Evolutionary conservation across 2,797 vertebrate species (phyloP).

Genomic region (Heterohyrax brucei): DNA sequence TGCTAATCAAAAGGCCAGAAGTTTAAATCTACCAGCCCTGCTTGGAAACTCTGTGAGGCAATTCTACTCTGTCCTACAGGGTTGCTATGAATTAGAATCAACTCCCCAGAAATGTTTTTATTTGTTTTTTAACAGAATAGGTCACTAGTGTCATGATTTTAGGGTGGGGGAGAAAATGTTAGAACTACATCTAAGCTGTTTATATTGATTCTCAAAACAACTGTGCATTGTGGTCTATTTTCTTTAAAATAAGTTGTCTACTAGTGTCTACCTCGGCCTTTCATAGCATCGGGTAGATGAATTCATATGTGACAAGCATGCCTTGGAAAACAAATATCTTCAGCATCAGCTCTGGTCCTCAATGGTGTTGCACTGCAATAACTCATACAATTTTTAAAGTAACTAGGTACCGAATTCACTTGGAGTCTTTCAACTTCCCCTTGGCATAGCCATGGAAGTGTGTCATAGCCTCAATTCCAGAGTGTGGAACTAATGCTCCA

Average conservation of each 20-base stretch:
- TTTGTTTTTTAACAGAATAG: no score
- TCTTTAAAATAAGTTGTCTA: neutral
- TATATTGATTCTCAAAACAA: neutral
- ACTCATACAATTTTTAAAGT: neutral
- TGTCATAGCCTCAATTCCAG: neutral
- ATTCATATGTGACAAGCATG: neutral
- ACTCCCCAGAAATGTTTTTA: no score
- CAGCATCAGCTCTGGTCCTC: neutral
- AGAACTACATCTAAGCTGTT: neutral
- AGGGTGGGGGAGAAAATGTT: neutral
- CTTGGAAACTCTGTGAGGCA: no score
- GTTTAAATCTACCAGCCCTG: no score
- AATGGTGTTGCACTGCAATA: neutral
- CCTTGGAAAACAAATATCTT: neutral
- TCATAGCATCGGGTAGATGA: neutral
- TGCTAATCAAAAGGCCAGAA: no score
- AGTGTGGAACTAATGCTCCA: no score
- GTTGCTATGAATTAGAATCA: no score
- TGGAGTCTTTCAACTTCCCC: neutral
- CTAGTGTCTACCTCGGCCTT: neutral
- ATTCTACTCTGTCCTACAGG: no score
- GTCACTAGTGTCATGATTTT: neutral
- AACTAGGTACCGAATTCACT: neutral
- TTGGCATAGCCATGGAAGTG: neutral
- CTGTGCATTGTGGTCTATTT: neutral